These are phyloP conservation scores for Phyllostomus discolor DNA, from an alignment of 2,113 vertebrate species.

Conservation along the genomic window DNA sequence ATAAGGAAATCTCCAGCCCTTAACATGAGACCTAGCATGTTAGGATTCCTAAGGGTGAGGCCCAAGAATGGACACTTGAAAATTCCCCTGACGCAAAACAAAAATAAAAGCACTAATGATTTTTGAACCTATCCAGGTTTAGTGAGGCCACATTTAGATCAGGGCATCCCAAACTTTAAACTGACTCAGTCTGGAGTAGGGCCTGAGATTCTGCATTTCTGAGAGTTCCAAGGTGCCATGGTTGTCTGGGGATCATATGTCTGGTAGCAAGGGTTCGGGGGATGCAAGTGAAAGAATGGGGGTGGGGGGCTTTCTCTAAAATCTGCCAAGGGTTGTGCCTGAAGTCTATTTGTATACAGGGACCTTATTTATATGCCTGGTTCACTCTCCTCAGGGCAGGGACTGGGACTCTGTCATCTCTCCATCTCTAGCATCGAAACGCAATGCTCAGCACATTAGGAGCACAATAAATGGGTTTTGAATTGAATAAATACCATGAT, in stretches of 20 bases:
- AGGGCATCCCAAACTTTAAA: not conserved
- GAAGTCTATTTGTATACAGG: not conserved
- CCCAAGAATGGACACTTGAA: not conserved
- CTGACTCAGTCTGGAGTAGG: not conserved
- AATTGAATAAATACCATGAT: conserved; percentile 23
- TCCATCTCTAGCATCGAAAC: not conserved
- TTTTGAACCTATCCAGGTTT: not conserved
- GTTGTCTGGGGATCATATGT: not conserved
- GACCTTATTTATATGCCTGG: not conserved
- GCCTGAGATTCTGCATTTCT: not conserved
- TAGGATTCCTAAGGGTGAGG: not conserved
- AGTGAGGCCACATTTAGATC: not conserved
- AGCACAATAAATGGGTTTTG: not conserved
- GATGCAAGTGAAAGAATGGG: not conserved
- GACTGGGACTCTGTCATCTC: not conserved
- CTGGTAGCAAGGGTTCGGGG: not conserved
- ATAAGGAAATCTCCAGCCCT: not conserved
- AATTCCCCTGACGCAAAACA: not conserved
- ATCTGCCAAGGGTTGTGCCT: not conserved
- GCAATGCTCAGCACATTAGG: not conserved
- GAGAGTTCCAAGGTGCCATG: not conserved
- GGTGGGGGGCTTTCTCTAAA: not conserved
- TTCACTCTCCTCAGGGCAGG: not conserved
- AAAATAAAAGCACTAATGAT: not conserved
- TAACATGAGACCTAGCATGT: too few relatives aligned